These are phyloP conservation scores for Propithecus perrieri DNA, from an alignment of 2,797 vertebrate genomes.

Conservation along the genomic window DNA sequence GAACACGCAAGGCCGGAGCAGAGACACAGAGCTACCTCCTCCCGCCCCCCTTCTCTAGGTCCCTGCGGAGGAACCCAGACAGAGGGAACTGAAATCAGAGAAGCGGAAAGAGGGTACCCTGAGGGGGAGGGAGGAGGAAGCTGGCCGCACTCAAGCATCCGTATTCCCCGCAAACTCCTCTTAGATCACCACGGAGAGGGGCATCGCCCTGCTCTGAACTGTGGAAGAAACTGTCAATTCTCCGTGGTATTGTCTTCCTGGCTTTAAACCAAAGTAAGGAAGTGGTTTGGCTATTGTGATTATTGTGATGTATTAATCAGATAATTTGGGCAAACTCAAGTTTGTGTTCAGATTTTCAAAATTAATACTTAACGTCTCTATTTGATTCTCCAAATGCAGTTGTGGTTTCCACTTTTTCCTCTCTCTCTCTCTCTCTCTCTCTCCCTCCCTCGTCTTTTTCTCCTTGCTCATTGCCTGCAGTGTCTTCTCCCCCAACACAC, in stretches of 20 bases:
- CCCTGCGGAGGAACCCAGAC: not conserved
- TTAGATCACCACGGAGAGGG: not conserved
- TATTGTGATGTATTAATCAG: not conserved
- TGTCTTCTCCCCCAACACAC: not conserved
- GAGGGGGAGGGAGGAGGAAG: not conserved
- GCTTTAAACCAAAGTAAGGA: not conserved
- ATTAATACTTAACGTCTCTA: not conserved
- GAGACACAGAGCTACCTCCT: not conserved
- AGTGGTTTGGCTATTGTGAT: conserved; percentile 8
- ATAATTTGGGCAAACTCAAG: not conserved
- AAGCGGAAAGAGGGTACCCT: not conserved
- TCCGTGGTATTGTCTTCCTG: not conserved
- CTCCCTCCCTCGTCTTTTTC: too few relatives aligned
- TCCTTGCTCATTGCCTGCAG: not conserved
- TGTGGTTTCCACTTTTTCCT: not conserved
- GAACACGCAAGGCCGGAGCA: not conserved
- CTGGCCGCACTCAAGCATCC: not conserved
- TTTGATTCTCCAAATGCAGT: not conserved
- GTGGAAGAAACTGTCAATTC: not conserved
- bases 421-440: not conserved
- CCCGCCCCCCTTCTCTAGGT: not conserved
- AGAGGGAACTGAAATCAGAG: not conserved
- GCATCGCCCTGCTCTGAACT: not conserved
- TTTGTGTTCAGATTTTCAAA: not conserved
- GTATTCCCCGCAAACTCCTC: not conserved